Base-by-base conservation (phyloP, 2,113 vertebrate genomes). In the Paracanthobrama guichenoti region DNA sequence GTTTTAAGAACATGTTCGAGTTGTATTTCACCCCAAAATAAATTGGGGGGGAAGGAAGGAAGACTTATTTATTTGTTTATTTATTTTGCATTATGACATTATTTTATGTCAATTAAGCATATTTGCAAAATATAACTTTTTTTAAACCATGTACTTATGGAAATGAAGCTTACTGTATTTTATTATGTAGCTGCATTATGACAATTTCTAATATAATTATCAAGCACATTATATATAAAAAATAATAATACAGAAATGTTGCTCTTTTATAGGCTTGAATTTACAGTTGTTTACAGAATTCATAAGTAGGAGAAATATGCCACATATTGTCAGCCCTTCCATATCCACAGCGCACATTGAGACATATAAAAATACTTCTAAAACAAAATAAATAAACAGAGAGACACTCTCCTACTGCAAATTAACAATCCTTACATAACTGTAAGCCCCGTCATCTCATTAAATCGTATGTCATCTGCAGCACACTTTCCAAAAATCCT, bases 371-470 rank as follows among this genome's bases (percentile, higher is more conserved):
- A 57, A 55, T 35, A 39, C 18, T 67, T 69, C 39, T n/a, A 67
- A 62, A 64, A 35, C 46, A 11, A 6, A 82, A 62, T 20, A 42
- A 84, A 57, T 62, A 48, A 62, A 79, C 24, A 50, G 66, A 62
- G 59, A 39, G n/a, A 78, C 35, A 20, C 39, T 24, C 53, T 79
- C 22, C 53, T 71, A 20, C 66, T 69, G 73, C 22, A 66, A 76
- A 84, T 81, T 5, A 82, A 66, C 42, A 72, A 72, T 67, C 75
- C 83, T 85, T 75, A 67, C 46, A 42, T 67, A 83, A 74, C 46
- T 81, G 4, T 3, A 74, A 67, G 57, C 31, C 24, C 42, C 48
- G 73, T 84, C 81, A 60, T 53, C 46, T 48, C 26, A 53, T 74
- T 55, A 85, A 64, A 75, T 53, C 18, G 3, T 64, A 26, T 48